Evolutionary conservation across 1,140 invertebrate species (phyloP).

Genomic region (Ridgeia piscesae): DNA sequence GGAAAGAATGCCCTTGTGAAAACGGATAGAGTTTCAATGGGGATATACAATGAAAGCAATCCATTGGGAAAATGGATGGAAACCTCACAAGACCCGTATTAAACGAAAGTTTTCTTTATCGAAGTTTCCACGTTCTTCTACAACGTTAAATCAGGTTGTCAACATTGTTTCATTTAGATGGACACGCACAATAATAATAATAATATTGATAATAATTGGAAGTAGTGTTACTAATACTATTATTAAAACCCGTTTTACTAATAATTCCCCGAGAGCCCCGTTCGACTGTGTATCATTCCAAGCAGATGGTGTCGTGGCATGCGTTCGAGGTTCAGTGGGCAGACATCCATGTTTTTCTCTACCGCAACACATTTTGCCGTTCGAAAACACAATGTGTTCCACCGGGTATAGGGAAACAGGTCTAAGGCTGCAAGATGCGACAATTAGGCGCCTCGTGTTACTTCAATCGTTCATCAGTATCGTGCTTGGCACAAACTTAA

Average conservation of each 20-base stretch:
- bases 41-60: no score
- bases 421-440: neutral
- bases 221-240: no score
- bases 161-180: no score
- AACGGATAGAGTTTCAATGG: no score
- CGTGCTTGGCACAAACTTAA: neutral
- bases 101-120: no score
- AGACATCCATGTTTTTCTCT: neutral
- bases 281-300: neutral
- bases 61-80: no score
- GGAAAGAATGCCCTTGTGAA: no score
- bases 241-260: neutral
- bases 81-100: no score
- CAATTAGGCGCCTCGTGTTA: neutral
- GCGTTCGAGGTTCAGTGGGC: neutral
- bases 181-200: no score
- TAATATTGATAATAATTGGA: no score
- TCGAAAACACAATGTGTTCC: neutral
- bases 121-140: no score
- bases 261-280: neutral
- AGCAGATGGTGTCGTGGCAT: neutral
- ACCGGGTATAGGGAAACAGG: neutral
- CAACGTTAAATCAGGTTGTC: no score
- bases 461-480: neutral
- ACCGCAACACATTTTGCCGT: neutral